A percentile compares a stretch with the other conserved stretches of the same genome.
phyloP scores from a whole-genome alignment of 2,113 vertebrate genomes.

The Chitala chitala region DNA sequence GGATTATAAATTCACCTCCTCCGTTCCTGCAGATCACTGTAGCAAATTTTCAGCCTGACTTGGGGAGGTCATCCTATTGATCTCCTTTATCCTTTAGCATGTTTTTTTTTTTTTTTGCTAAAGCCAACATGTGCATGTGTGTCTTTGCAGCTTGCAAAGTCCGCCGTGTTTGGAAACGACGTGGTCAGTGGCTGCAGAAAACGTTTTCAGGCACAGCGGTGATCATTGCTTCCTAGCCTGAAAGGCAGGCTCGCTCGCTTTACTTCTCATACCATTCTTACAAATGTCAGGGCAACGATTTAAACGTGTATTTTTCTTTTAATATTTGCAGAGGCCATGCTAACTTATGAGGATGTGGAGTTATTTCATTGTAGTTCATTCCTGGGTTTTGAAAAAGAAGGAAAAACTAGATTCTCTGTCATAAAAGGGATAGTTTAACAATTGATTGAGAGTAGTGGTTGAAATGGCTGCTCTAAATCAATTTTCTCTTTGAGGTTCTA shows the following conservation, averaged over 20 bases:
- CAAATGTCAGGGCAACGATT: constrained; percentile 6
- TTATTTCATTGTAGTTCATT: constrained; percentile 21
- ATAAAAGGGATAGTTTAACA: constrained; percentile 75
- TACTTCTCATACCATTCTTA: neutral
- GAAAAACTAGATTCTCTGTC: constrained; percentile 45
- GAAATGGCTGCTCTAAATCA: constrained; percentile 79
- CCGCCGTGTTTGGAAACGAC: no score
- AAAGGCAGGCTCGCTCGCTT: neutral
- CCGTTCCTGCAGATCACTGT: no score
- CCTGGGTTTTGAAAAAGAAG: constrained; percentile 38
- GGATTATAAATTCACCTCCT: neutral
- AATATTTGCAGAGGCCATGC: constrained; percentile 46
- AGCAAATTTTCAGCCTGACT: no score
- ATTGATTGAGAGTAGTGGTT: constrained; percentile 73
- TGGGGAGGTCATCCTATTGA: no score
- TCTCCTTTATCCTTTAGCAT: no score
- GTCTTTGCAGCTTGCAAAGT: no score
- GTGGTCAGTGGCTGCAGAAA: neutral
- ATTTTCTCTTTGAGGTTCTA: constrained; percentile 75
- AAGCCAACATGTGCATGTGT: no score
- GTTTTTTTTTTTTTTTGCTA: no score
- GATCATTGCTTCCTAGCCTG: neutral
- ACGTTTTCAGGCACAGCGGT: neutral
- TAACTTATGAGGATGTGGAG: constrained; percentile 22
- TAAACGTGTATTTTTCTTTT: constrained; percentile 26